Conservation (phyloP, 2,888 invertebrate genomes). For the Cantharis nigra region DNA sequence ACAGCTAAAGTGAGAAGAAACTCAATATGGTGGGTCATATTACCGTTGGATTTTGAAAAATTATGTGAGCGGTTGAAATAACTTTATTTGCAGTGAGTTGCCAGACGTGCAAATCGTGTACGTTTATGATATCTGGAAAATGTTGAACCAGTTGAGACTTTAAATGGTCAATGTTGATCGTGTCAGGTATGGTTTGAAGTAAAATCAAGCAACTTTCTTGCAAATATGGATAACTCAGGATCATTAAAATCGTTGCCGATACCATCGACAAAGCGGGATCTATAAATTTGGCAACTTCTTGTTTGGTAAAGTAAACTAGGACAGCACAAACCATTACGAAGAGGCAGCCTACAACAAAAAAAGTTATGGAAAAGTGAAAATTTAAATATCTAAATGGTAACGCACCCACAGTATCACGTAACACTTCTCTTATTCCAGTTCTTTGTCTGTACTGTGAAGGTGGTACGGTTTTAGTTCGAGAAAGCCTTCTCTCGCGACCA, state of each 20-base stretch:
- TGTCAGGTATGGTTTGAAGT: conserved; percentile 89
- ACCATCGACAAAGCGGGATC: conserved; percentile 78
- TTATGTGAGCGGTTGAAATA: conserved; percentile 84
- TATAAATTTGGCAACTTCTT: conserved; percentile 69
- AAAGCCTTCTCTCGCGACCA: conserved; percentile 54
- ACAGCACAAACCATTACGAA: conserved; percentile 73
- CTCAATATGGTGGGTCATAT: conserved; percentile 16
- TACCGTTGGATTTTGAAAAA: conserved; percentile 68
- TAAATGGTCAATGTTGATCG: conserved; percentile 77
- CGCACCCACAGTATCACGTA: conserved; percentile 65
- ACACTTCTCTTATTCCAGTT: conserved; percentile 65
- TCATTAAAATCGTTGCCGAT: conserved; percentile 71
- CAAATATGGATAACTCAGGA: conserved; percentile 84
- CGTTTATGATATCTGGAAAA: conserved; percentile 73
- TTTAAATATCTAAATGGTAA: not conserved
- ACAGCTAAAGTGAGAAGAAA: conserved; percentile 1
- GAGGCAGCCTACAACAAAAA: conserved; percentile 64
- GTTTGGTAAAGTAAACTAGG: conserved; percentile 63
- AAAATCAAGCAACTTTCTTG: conserved; percentile 87
- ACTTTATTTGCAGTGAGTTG: conserved; percentile 78
- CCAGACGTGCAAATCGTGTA: conserved; percentile 91
- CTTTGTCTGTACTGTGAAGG: conserved; percentile 53
- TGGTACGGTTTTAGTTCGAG: conserved; percentile 51
- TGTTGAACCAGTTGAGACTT: conserved; percentile 66
- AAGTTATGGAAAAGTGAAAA: not conserved